These are phyloP conservation scores for Trichoplusia ni DNA, from an alignment of 1,140 invertebrate genomes.

Conservation along the genomic window DNA sequence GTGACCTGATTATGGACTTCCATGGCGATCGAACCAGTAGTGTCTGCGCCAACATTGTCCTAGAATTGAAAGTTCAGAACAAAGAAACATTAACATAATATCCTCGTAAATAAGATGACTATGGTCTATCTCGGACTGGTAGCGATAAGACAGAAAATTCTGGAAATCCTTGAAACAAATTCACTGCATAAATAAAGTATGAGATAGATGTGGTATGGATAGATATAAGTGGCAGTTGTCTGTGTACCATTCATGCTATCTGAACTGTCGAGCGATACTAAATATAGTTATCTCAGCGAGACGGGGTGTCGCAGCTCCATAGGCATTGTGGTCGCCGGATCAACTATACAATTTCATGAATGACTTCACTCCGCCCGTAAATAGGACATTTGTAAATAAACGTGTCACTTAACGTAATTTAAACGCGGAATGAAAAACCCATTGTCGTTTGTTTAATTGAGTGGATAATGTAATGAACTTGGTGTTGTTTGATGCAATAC, in stretches of 20 bases:
- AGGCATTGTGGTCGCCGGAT: conserved; percentile 18
- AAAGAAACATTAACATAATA: conserved; percentile 14
- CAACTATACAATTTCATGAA: conserved; percentile 26
- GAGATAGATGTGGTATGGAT: background rate
- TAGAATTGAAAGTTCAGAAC: conserved; percentile 31
- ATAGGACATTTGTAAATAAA: conserved; percentile 26
- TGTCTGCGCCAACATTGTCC: conserved; percentile 29
- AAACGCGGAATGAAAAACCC: background rate
- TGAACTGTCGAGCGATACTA: conserved; percentile 2
- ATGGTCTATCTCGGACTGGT: background rate
- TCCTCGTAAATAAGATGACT: background rate
- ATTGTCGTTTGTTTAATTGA: conserved; percentile 6
- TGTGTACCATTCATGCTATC: conserved; percentile 12
- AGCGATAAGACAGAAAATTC: background rate
- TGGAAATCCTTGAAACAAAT: background rate
- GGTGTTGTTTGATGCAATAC: too few species aligned
- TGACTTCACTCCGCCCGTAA: conserved; percentile 17
- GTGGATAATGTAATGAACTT: background rate
- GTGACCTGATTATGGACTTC: conserved; percentile 45
- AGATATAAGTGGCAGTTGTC: background rate
- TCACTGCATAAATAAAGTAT: background rate
- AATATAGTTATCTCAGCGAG: conserved; percentile 23
- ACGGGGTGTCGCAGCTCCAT: conserved; percentile 16
- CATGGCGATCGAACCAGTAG: conserved; percentile 42
- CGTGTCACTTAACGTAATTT: conserved; percentile 11